Evolutionary conservation across 2,113 vertebrate genomes (phyloP).

Genomic region (Sinocyclocheilus maitianheensis): DNA sequence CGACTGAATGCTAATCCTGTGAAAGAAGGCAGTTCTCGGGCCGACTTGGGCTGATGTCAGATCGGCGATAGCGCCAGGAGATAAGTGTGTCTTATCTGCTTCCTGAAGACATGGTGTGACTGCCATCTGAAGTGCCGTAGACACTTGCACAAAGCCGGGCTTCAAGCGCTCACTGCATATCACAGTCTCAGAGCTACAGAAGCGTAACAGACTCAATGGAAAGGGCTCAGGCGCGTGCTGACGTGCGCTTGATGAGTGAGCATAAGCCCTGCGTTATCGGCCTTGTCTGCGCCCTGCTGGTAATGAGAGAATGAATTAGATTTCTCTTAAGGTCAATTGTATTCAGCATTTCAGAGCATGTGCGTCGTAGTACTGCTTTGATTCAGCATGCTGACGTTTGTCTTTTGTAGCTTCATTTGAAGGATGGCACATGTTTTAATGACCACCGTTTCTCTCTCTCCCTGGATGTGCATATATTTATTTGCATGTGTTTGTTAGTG

Average conservation of each 20-base stretch:
- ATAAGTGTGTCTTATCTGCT: slow-evolving; percentile 60
- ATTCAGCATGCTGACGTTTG: slow-evolving; percentile 11
- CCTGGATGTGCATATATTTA: slow-evolving; percentile 19
- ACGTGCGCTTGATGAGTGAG: slow-evolving; percentile 46
- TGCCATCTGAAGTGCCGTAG: slow-evolving; percentile 55
- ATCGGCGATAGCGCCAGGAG: slow-evolving; percentile 54
- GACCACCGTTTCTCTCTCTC: not conserved
- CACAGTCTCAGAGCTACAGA: slow-evolving; percentile 47
- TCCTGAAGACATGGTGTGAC: slow-evolving; percentile 49
- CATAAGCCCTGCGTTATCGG: slow-evolving; percentile 53
- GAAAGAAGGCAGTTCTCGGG: slow-evolving; percentile 50
- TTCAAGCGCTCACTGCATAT: slow-evolving; percentile 50
- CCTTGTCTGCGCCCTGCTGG: slow-evolving; percentile 31
- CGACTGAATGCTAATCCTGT: slow-evolving; percentile 59
- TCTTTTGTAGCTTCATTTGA: slow-evolving; percentile 31
- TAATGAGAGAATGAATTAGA: slow-evolving; percentile 50
- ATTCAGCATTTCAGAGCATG: slow-evolving; percentile 15
- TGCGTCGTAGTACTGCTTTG: slow-evolving; percentile 17
- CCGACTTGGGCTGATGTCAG: slow-evolving; percentile 48
- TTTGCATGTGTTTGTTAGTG: not conserved
- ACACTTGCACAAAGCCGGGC: slow-evolving; percentile 50
- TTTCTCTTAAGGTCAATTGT: slow-evolving; percentile 53
- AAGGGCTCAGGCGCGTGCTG: slow-evolving; percentile 48
- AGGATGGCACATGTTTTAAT: slow-evolving; percentile 20
- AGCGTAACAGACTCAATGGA: slow-evolving; percentile 59